Conservation (phyloP, 1,140 invertebrate species). For the Drosophila gunungcola region DNA sequence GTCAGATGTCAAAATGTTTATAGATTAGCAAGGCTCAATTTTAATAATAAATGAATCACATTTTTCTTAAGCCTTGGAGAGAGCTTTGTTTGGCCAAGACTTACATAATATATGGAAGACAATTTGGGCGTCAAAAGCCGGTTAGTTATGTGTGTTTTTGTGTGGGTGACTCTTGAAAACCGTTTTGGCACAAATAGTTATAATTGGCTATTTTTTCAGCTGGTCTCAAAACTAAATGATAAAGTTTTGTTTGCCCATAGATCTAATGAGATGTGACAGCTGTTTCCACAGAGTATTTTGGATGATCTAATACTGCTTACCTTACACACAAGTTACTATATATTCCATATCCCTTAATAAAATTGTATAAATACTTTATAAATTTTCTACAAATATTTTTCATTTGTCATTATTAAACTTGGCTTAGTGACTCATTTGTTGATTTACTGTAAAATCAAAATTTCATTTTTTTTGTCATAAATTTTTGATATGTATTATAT, state of each 20-base stretch:
- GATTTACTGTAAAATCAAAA: too few species aligned
- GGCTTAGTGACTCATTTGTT: background rate
- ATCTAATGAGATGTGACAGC: slow-evolving; percentile 9
- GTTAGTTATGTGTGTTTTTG: slow-evolving; percentile 17
- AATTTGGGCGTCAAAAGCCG: slow-evolving; percentile 45
- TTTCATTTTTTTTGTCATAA: slow-evolving; percentile 11
- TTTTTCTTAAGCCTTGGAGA: background rate
- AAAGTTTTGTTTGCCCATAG: background rate
- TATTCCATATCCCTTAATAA: too few species aligned
- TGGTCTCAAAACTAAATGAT: slow-evolving; percentile 6
- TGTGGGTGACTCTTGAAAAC: slow-evolving; percentile 18
- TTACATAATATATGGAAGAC: slow-evolving; percentile 24
- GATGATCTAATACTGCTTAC: slow-evolving; percentile 2
- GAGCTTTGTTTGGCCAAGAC: slow-evolving; percentile 1
- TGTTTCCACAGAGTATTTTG: background rate
- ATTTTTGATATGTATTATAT: background rate
- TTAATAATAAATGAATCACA: slow-evolving; percentile 15
- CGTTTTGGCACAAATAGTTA: background rate
- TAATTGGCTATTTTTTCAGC: slow-evolving; percentile 14
- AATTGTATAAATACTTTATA: too few species aligned
- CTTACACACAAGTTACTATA: too few species aligned
- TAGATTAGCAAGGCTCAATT: slow-evolving; percentile 1
- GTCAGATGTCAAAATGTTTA: slow-evolving; percentile 17
- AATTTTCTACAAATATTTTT: too few species aligned
- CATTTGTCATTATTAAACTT: background rate